These are phyloP conservation scores for Sycophaga agraensis DNA, from an alignment of 1,140 invertebrate genomes.

Conservation along the genomic window DNA sequence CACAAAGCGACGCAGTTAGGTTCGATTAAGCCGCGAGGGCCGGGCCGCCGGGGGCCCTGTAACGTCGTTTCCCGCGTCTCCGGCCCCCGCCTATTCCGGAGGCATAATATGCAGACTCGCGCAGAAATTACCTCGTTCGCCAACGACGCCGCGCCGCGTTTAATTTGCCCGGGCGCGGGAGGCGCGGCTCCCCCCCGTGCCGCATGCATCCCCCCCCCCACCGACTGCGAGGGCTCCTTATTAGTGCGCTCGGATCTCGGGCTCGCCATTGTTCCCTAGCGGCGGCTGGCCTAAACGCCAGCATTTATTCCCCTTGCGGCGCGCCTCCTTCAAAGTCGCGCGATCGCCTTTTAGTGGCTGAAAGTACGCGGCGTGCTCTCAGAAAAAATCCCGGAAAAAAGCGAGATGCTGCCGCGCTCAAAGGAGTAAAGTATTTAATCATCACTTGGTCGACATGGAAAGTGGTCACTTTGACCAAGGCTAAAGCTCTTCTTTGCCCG, in stretches of 20 bases:
- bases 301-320: too few species aligned
- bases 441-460: slow-evolving; percentile 30
- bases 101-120: slow-evolving; percentile 32
- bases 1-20: slow-evolving; percentile 50
- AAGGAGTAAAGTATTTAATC: slow-evolving; percentile 43
- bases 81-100: background rate
- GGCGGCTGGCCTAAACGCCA: too few species aligned
- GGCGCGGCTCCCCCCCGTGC: too few species aligned
- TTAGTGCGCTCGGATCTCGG: too few species aligned
- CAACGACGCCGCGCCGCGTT: background rate
- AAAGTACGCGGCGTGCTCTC: too few species aligned
- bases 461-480: slow-evolving; percentile 37
- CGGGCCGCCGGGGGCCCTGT: background rate
- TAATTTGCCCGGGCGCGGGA: too few species aligned
- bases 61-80: background rate
- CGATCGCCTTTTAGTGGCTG: too few species aligned
- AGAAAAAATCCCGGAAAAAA: slow-evolving; percentile 23
- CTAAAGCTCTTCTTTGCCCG: background rate
- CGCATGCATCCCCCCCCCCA: too few species aligned
- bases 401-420: slow-evolving; percentile 7
- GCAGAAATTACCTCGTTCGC: slow-evolving; percentile 39
- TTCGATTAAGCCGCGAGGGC: slow-evolving; percentile 39
- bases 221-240: too few species aligned
- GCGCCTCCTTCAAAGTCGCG: slow-evolving; percentile 15
- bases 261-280: too few species aligned